Evolutionary conservation across 2,113 vertebrate species (phyloP).

Genomic region (Leptobrachium leishanense): DNA sequence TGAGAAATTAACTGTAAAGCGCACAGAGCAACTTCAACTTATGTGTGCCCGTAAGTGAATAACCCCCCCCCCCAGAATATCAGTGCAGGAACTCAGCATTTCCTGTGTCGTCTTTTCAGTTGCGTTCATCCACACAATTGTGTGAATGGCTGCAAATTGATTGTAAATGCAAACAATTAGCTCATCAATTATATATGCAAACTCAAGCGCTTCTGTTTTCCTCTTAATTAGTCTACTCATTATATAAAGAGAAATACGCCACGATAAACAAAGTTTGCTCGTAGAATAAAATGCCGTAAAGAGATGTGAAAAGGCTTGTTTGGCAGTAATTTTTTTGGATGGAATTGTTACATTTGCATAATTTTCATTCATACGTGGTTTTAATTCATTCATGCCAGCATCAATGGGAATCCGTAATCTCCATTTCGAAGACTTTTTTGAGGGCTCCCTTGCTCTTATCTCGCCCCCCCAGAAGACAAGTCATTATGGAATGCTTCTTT

Average conservation of each 20-base stretch:
- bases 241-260: conserved; percentile 40
- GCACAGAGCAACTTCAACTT: neutral
- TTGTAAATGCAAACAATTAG: conserved; percentile 45
- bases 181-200: conserved; percentile 45
- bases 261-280: conserved; percentile 41
- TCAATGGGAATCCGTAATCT: conserved; percentile 28
- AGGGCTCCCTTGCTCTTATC: conserved; percentile 10
- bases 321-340: conserved; percentile 44
- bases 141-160: conserved; percentile 36
- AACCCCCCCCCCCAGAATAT: neutral
- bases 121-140: conserved; percentile 27
- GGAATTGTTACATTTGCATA: conserved; percentile 44
- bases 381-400: conserved; percentile 34
- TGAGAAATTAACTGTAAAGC: neutral
- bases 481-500: neutral
- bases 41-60: neutral
- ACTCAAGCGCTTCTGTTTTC: conserved; percentile 43
- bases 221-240: conserved; percentile 42
- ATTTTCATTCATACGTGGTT: conserved; percentile 25
- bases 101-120: conserved; percentile 18
- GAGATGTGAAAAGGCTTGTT: conserved; percentile 43
- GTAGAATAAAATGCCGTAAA: conserved; percentile 36
- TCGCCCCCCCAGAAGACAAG: neutral
- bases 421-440: conserved; percentile 38
- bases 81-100: neutral